Evolutionary conservation across 2,888 invertebrate species (phyloP).

Genomic region (Augiades crinisus): DNA sequence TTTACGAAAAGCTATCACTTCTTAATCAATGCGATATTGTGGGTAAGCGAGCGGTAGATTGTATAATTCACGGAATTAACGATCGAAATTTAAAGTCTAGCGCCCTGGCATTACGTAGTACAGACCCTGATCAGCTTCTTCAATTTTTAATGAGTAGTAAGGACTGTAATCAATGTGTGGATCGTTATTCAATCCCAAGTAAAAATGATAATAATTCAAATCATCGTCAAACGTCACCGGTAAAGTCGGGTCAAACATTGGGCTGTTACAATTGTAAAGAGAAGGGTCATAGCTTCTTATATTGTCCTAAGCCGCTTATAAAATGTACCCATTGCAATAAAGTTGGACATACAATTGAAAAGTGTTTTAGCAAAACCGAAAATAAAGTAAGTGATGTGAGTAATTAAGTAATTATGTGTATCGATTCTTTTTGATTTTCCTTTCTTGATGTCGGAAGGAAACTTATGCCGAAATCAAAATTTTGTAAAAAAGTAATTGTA

Average conservation of each 20-base stretch:
- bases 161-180: neutral
- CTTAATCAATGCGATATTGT: neutral
- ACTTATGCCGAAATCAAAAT: too few relatives aligned
- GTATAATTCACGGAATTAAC: neutral
- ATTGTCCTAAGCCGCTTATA: neutral
- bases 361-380: neutral
- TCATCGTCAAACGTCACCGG: too few relatives aligned
- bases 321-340: neutral
- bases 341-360: neutral
- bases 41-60: neutral
- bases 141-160: neutral
- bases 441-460: too few relatives aligned
- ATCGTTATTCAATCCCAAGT: neutral
- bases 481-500: too few relatives aligned
- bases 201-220: neutral
- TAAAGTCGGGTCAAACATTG: neutral
- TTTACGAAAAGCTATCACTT: neutral
- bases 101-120: neutral
- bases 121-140: neutral
- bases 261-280: neutral
- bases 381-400: neutral
- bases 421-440: too few relatives aligned
- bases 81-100: neutral
- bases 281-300: neutral
- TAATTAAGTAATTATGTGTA: neutral